Evolutionary conservation across 2,888 invertebrate genomes (phyloP).

Genomic region (Drosophila setosimentum): DNA sequence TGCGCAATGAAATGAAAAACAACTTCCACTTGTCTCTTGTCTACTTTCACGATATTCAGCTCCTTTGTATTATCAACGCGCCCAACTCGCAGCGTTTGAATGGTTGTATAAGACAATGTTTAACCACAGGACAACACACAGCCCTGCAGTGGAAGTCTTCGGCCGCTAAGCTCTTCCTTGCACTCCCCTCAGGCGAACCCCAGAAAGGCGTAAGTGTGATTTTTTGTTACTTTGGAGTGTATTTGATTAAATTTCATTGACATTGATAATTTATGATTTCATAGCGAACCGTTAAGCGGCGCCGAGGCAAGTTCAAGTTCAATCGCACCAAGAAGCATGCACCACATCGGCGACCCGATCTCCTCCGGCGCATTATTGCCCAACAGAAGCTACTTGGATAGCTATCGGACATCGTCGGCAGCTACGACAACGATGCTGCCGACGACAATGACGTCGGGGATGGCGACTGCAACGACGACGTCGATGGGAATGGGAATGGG

Average conservation of each 20-base stretch:
- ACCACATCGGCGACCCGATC: slow-evolving; percentile 87
- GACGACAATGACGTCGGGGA: slow-evolving; percentile 85
- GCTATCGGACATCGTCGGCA: slow-evolving; percentile 86
- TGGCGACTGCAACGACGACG: slow-evolving; percentile 83
- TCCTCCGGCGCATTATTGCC: slow-evolving; percentile 85
- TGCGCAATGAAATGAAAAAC: slow-evolving; percentile 36
- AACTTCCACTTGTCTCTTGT: slow-evolving; percentile 67
- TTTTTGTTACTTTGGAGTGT: not conserved
- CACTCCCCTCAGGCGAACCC: slow-evolving; percentile 86
- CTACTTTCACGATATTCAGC: slow-evolving; percentile 85
- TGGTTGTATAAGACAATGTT: slow-evolving; percentile 86
- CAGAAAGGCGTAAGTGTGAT: slow-evolving; percentile 87
- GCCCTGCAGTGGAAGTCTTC: slow-evolving; percentile 86
- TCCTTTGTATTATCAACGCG: slow-evolving; percentile 86
- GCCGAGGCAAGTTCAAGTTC: slow-evolving; percentile 89
- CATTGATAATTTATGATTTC: not conserved
- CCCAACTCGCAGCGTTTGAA: slow-evolving; percentile 85
- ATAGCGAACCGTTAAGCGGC: slow-evolving; percentile 84
- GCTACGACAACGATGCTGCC: slow-evolving; percentile 86
- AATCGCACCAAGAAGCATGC: slow-evolving; percentile 95
- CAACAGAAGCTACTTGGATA: slow-evolving; percentile 86
- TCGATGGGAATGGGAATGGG: slow-evolving; percentile 72
- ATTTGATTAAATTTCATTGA: not conserved
- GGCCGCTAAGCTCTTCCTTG: slow-evolving; percentile 87
- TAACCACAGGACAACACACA: slow-evolving; percentile 85